These are phyloP conservation scores for Incurvaria masculella DNA, from an alignment of 2,888 invertebrate genomes.

Conservation along the genomic window DNA sequence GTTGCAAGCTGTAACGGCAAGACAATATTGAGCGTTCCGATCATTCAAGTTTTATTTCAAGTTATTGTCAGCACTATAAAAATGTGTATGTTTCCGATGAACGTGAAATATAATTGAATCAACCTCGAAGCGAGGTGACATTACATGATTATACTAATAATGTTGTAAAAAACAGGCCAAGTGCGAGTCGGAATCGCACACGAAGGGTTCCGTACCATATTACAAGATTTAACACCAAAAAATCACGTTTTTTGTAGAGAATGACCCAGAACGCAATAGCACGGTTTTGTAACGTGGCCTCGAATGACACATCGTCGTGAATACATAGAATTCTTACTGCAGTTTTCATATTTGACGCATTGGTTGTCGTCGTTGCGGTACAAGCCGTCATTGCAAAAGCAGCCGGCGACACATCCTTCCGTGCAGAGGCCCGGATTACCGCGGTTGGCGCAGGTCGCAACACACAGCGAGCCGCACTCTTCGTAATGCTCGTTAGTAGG, in stretches of 20 bases:
- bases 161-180: too few relatives aligned
- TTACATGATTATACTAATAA: too few relatives aligned
- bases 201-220: too few relatives aligned
- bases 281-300: too few relatives aligned
- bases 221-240: not conserved
- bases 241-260: not conserved
- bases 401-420: not conserved
- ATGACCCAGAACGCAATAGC: not conserved
- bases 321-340: not conserved
- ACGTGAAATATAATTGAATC: too few relatives aligned
- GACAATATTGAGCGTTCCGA: not conserved
- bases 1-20: conserved; percentile 21
- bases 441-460: conserved; percentile 9
- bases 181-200: too few relatives aligned
- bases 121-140: too few relatives aligned
- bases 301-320: too few relatives aligned
- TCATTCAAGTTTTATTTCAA: not conserved
- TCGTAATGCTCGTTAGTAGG: conserved; percentile 6
- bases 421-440: not conserved
- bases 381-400: not conserved
- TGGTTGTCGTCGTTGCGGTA: not conserved
- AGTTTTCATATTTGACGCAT: not conserved
- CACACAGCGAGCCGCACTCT: conserved; percentile 10
- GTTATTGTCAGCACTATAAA: not conserved
- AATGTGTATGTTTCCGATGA: not conserved